Percentiles rank a stretch among this genome's conserved stretches.
phyloP scores from a whole-genome alignment of 2,113 vertebrate species.

The Balaeniceps rex region DNA sequence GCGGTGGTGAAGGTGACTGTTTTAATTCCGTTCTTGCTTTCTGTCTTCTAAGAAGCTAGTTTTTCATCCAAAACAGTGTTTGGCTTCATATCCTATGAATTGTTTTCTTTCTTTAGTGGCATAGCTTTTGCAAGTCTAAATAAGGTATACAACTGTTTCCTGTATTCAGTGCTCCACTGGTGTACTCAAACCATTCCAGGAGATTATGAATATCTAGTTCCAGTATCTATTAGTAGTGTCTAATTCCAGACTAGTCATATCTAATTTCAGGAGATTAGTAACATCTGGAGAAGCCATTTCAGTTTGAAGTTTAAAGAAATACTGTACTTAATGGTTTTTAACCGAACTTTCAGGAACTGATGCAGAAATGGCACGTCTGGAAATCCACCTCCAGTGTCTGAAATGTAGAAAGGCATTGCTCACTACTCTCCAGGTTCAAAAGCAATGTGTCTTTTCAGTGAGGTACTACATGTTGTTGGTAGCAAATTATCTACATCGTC shows the following conservation, averaged over 20 bases:
- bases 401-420: not conserved
- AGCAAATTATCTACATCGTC: not conserved
- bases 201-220: not conserved
- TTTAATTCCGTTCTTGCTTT: not conserved
- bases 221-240: not conserved
- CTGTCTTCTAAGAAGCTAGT: not conserved
- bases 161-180: not conserved
- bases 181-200: not conserved
- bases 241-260: not conserved
- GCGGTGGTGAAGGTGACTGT: not conserved
- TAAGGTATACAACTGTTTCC: not conserved
- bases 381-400: not conserved
- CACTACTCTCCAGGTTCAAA: not conserved
- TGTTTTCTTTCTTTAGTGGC: not conserved
- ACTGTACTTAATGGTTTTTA: not conserved
- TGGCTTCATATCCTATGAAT: not conserved
- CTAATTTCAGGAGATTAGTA: not conserved
- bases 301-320: not conserved
- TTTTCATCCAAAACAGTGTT: not conserved
- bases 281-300: not conserved
- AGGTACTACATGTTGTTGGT: not conserved
- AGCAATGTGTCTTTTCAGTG: not conserved
- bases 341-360: not conserved
- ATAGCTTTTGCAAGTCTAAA: not conserved
- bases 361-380: not conserved